phyloP scores from a whole-genome alignment of 1,140 invertebrate species.

The Anastrepha ludens region DNA sequence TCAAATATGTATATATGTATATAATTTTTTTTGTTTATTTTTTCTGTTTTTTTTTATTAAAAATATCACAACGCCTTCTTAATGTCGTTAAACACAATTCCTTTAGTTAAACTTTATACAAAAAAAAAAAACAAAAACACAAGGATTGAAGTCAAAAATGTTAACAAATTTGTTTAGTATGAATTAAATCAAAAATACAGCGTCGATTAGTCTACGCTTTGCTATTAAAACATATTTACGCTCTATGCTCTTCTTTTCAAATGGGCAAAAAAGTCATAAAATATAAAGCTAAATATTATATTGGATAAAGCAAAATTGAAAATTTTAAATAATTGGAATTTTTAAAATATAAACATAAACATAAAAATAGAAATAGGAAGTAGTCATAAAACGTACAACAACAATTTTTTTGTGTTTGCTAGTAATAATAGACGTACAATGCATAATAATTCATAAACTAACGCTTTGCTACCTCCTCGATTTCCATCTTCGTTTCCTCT shows the following conservation, averaged over 20 bases:
- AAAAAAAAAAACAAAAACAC: slow-evolving; percentile 2
- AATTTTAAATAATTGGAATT: no score
- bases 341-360: no score
- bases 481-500: not conserved
- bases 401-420: no score
- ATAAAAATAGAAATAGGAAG: no score
- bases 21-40: not conserved
- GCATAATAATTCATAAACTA: not conserved
- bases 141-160: not conserved
- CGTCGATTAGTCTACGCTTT: not conserved
- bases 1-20: not conserved
- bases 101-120: slow-evolving; percentile 8
- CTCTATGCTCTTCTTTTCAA: no score
- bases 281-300: no score
- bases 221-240: not conserved
- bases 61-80: slow-evolving; percentile 58
- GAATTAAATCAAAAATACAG: not conserved
- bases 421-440: no score
- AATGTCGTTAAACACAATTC: slow-evolving; percentile 44
- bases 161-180: not conserved
- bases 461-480: not conserved
- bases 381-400: no score
- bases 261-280: no score
- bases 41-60: slow-evolving; percentile 26
- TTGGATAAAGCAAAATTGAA: no score